Evolutionary conservation across 2,797 vertebrate species (phyloP), one percentile per base, ranked within the genome.

Genomic region (Acanthopagrus latus): DNA sequence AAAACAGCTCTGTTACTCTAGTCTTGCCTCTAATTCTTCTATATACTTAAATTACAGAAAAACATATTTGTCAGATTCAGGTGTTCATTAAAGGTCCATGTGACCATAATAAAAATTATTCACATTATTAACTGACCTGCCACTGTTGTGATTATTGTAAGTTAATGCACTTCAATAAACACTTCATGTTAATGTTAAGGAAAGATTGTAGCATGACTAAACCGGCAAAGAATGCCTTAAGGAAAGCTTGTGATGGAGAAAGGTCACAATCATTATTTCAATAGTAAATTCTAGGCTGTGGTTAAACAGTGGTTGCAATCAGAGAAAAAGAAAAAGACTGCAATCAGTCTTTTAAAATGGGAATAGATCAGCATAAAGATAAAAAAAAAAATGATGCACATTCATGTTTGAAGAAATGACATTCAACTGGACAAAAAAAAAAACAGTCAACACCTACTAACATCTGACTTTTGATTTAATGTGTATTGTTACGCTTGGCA

Each of bases 1-100:
- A 62, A 56, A 51, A 11, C 23, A 64, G 59, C n/a, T 72, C 44
- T 73, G n/a, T 47, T 46, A 3, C 7, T 54, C n/a, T 25, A 5
- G 2, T 33, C 21, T 12, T 56, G n/a, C 29, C 52, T 64, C 21
- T 13, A 33, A 25, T 4, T 25, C 2, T 3, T 7, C 18, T n/a
- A 21, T 18, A 48, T 27, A 33, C 23, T 69, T 7, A 10, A 67
- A 56, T 44, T 21, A 55, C 21, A 44, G 13, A 54, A 43, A 43
- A 41, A 7, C 2, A 5, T 27, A 51, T 25, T 14, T 65, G 10
- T 25, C 18, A 57, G 29, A 17, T 7, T 38, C 16, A 1, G 33
- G 33, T 7, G 1, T 23, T 63, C 1, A 21, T 47, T 7, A 56
- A 64, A 33, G 7, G 64, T n/a, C 14, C 43, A 50, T 38, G 10